Base-by-base conservation (phyloP, 1,140 invertebrate species). In the Ostrea edulis region DNA sequence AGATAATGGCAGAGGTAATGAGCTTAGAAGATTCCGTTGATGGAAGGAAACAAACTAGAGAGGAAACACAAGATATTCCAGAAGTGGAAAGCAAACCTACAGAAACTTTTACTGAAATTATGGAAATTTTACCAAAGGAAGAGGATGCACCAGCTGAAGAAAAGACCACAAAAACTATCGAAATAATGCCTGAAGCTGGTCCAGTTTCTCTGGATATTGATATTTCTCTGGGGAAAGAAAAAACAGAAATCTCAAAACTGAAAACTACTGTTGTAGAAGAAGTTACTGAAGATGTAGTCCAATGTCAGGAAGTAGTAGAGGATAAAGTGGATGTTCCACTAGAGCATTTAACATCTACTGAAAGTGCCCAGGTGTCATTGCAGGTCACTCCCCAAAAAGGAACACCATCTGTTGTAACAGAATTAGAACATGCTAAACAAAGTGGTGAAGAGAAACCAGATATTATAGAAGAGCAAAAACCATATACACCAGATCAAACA, bases 261-360 rank as follows among this genome's bases (percentile, higher is more conserved):
- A 71, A 88, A 54, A 84, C 71, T 22, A 89, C 88, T 2, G 51
- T 53, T 53, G 82, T 81, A 35, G 53, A 71, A 81, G 86, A 88
- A 22, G 71, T 71, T 17, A 53, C 35, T 55, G 53, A 52, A n/a
- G 82, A 83, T n/a, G n/a, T n/a, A n/a, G n/a, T n/a, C n/a, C n/a
- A n/a, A n/a, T n/a, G n/a, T n/a, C n/a, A n/a, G n/a, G n/a, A n/a
- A n/a, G n/a, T n/a, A n/a, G n/a, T n/a, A n/a, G n/a, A n/a, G n/a
- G n/a, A n/a, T n/a, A n/a, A n/a, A n/a, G n/a, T n/a, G n/a, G n/a
- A n/a, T n/a, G n/a, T n/a, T n/a, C n/a, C n/a, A n/a, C n/a, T n/a
- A n/a, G n/a, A n/a, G n/a, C n/a, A n/a, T n/a, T n/a, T n/a, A n/a
- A n/a, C n/a, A n/a, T n/a, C n/a, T n/a, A n/a, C n/a, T n/a, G n/a